phyloP scores from a whole-genome alignment of 2,888 invertebrate species.

The Dicyrtoma fusca region DNA sequence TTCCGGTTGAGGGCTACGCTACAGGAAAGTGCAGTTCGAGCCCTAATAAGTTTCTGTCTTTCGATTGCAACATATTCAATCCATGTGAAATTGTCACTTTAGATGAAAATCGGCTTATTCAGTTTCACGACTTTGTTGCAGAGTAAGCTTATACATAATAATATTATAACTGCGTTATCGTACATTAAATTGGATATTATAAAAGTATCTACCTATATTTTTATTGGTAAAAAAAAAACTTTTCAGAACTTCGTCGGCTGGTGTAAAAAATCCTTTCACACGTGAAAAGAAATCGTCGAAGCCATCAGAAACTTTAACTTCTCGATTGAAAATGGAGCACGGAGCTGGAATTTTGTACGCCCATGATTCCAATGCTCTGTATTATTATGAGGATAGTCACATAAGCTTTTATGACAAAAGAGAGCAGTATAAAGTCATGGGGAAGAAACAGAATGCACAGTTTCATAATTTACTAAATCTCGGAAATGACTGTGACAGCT shows the following conservation, averaged over 20 bases:
- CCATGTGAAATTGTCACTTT: constrained; percentile 44
- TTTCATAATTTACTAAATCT: constrained; percentile 41
- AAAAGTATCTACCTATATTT: background rate
- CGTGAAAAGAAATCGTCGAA: background rate
- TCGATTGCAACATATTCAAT: constrained; percentile 43
- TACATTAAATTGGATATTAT: too few species aligned
- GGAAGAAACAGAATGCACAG: background rate
- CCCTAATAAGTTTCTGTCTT: constrained; percentile 40
- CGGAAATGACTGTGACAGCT: constrained; percentile 4
- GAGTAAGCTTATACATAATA: constrained; percentile 37
- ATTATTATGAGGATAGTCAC: constrained; percentile 42
- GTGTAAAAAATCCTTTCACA: background rate
- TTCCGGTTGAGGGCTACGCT: constrained; percentile 39
- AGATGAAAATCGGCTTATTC: constrained; percentile 48
- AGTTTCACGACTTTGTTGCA: constrained; percentile 37
- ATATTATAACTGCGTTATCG: too few species aligned
- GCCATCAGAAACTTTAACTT: constrained; percentile 11
- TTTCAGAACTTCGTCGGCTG: too few species aligned
- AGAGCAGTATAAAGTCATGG: background rate
- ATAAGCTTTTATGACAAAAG: constrained; percentile 47
- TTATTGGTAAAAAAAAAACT: background rate
- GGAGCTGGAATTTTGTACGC: constrained; percentile 43
- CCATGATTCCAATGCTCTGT: constrained; percentile 29
- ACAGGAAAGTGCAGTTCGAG: constrained; percentile 11
- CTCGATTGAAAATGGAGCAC: constrained; percentile 43